phyloP scores from a whole-genome alignment of 2,888 invertebrate genomes.

The Listrodromus nycthemerus region DNA sequence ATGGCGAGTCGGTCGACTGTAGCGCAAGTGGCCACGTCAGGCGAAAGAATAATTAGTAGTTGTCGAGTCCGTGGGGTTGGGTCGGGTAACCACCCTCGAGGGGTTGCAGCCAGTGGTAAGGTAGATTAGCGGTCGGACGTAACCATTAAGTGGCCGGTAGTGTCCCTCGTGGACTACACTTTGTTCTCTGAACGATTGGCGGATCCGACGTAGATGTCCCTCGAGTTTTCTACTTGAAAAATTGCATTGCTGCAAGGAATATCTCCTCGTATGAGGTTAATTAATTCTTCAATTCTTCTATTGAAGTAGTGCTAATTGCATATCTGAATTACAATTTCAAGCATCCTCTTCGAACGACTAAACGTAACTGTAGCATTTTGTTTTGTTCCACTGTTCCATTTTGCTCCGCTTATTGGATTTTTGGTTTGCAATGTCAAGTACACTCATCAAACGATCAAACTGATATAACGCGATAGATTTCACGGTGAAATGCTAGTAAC shows the following conservation, averaged over 20 bases:
- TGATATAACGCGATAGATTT: too few relatives aligned
- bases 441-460: too few relatives aligned
- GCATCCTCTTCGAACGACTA: neutral
- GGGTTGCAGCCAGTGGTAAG: conserved; percentile 76
- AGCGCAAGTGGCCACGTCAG: conserved; percentile 72
- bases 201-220: conserved; percentile 50
- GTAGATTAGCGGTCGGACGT: conserved; percentile 80
- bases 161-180: conserved; percentile 60
- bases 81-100: conserved; percentile 75
- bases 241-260: conserved; percentile 41
- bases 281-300: too few relatives aligned
- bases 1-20: conserved; percentile 22
- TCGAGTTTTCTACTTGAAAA: conserved; percentile 48
- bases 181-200: conserved; percentile 57
- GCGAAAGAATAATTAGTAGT: conserved; percentile 80
- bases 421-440: too few relatives aligned
- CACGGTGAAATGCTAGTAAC: too few relatives aligned
- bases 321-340: neutral
- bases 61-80: conserved; percentile 71
- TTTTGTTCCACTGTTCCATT: too few relatives aligned
- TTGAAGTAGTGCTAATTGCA: neutral
- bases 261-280: neutral
- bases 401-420: too few relatives aligned
- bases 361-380: too few relatives aligned
- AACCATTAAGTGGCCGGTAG: conserved; percentile 77